Evolutionary conservation across 2,113 vertebrate species (phyloP).

Genomic region (Labrus mixtus): DNA sequence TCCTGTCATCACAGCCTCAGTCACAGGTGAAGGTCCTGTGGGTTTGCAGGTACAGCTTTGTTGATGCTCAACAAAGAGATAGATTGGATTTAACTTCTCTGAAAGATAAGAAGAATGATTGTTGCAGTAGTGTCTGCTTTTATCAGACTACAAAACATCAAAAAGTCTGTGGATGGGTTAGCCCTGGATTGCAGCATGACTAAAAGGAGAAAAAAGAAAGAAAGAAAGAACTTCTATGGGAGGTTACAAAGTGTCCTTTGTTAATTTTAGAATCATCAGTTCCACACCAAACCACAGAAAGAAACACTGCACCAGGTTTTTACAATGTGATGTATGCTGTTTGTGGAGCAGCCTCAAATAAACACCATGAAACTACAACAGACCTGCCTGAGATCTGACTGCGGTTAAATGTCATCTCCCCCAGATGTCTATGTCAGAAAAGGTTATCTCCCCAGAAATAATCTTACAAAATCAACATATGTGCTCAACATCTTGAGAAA

Average conservation of each 20-base stretch:
- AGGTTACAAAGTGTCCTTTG: no score
- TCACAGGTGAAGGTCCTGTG: background rate
- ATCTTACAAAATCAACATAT: background rate
- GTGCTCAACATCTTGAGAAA: background rate
- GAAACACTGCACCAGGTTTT: no score
- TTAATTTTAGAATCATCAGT: no score
- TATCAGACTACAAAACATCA: background rate
- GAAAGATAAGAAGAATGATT: background rate
- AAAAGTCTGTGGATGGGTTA: background rate
- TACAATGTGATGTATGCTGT: no score
- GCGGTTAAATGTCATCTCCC: background rate
- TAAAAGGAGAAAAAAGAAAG: background rate
- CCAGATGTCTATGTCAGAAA: background rate
- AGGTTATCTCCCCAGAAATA: background rate
- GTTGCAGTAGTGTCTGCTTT: background rate
- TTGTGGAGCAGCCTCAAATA: no score
- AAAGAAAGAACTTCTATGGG: background rate
- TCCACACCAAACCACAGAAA: no score
- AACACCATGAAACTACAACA: no score
- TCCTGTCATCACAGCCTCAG: conserved; percentile 20
- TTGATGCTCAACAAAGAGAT: background rate
- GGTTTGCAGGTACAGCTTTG: conserved; percentile 3
- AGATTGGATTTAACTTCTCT: background rate
- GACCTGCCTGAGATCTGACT: no score
- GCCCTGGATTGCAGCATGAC: background rate